A percentile compares a stretch with the other conserved stretches of the same genome.
phyloP scores from a whole-genome alignment of 2,113 vertebrate genomes.

The Lampris megalopsis region DNA sequence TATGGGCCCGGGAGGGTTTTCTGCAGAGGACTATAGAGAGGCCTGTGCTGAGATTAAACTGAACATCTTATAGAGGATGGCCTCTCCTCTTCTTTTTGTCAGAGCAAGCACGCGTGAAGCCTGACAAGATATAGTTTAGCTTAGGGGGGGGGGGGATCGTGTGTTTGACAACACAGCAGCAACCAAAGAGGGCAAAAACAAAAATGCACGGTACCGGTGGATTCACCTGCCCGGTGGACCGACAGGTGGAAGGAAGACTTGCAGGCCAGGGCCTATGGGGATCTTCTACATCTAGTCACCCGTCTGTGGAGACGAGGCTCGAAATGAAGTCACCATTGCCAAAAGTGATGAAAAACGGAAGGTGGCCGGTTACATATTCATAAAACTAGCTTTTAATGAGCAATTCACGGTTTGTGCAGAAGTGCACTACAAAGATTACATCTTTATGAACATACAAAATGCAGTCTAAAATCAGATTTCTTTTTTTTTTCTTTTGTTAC shows the following conservation, averaged over 20 bases:
- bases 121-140: no score
- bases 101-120: background rate
- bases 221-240: background rate
- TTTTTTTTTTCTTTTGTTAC: background rate
- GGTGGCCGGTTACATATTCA: conserved; percentile 7
- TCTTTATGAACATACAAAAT: conserved; percentile 66
- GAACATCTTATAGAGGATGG: background rate
- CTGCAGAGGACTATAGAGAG: conserved; percentile 12
- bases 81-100: conserved; percentile 5
- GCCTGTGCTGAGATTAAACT: conserved; percentile 24
- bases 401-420: conserved; percentile 44
- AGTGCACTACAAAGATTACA: conserved; percentile 65
- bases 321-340: background rate
- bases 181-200: background rate
- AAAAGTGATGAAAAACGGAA: background rate
- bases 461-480: conserved; percentile 27
- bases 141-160: no score
- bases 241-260: background rate
- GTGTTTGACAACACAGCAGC: no score
- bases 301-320: no score
- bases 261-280: background rate
- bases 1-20: conserved; percentile 33
- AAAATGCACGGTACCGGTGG: background rate
- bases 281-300: no score
- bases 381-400: conserved; percentile 71